Evolutionary conservation across 2,113 vertebrate species (phyloP).

Genomic region (Atractosteus spatula): DNA sequence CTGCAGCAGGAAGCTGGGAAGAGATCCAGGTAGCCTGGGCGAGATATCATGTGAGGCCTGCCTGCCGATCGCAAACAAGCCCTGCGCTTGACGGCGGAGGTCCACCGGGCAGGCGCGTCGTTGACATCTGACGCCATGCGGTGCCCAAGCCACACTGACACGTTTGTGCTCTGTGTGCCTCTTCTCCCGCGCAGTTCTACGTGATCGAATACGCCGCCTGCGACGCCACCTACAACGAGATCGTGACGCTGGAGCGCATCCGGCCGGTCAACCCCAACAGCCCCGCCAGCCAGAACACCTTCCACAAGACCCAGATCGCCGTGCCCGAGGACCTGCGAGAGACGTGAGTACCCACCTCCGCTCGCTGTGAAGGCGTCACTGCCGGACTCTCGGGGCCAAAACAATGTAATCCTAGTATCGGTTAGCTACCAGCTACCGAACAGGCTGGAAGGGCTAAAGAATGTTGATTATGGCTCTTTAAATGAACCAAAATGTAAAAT

Average conservation of each 20-base stretch:
- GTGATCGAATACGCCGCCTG: constrained; percentile 89
- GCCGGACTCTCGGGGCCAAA: too few species aligned
- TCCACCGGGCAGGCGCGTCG: too few species aligned
- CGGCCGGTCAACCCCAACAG: constrained; percentile 85
- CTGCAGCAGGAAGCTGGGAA: too few species aligned
- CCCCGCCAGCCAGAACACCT: constrained; percentile 74
- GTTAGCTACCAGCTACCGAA: too few species aligned
- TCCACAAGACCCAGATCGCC: constrained; percentile 79
- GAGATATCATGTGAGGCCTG: too few species aligned
- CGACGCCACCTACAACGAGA: constrained; percentile 89
- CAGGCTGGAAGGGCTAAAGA: too few species aligned
- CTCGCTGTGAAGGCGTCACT: too few species aligned
- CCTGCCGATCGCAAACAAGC: not conserved
- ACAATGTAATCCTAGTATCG: too few species aligned
- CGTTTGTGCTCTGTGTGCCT: not conserved
- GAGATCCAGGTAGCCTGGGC: too few species aligned
- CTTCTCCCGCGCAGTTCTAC: constrained; percentile 72
- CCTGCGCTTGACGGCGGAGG: not conserved
- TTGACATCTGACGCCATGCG: too few species aligned
- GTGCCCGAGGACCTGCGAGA: constrained; percentile 84
- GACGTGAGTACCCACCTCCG: constrained; percentile 67
- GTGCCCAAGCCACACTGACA: not conserved
- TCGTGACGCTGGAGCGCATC: constrained; percentile 85
- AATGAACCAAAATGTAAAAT: too few species aligned
- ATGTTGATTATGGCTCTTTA: too few species aligned